Evolutionary conservation across 2,113 vertebrate species (phyloP).

Genomic region (Poicephalus gulielmi): DNA sequence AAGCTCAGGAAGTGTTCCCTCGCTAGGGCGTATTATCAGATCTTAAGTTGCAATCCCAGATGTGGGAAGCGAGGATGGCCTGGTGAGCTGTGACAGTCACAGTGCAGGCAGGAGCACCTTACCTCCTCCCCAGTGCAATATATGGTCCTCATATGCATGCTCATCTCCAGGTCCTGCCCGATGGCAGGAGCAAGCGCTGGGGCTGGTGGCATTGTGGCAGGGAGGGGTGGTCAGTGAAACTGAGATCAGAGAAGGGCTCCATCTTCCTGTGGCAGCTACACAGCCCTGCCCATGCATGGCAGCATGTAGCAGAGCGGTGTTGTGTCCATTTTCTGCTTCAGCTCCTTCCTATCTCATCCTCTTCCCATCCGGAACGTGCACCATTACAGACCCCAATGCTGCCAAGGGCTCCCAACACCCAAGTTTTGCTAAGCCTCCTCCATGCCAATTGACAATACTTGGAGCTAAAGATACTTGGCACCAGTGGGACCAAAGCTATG

Average conservation of each 20-base stretch:
- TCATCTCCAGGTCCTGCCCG: not conserved
- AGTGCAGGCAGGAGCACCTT: not conserved
- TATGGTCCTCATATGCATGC: not conserved
- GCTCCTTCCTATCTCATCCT: not conserved
- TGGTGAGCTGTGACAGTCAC: accelerated
- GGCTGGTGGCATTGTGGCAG: not conserved
- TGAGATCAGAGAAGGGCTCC: not conserved
- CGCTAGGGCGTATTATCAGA: not conserved
- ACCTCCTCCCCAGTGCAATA: not conserved
- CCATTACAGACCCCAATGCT: not conserved
- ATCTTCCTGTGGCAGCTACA: not conserved
- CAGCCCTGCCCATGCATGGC: not conserved
- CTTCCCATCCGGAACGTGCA: not conserved
- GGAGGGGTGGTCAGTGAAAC: not conserved
- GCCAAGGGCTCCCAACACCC: not conserved
- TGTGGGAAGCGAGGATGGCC: not conserved
- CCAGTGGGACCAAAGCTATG: not conserved
- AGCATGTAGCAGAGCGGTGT: not conserved
- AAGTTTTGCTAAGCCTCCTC: not conserved
- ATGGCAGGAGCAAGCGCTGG: not conserved
- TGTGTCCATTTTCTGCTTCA: not conserved
- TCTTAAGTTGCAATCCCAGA: not conserved
- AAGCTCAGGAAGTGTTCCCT: not conserved
- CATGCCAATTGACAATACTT: not conserved
- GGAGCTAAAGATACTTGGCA: not conserved